Percentiles rank a stretch among this genome's conserved stretches.
Evolutionary conservation across 2,888 invertebrate species (phyloP).

Genomic region (Drosophila pegasa): DNA sequence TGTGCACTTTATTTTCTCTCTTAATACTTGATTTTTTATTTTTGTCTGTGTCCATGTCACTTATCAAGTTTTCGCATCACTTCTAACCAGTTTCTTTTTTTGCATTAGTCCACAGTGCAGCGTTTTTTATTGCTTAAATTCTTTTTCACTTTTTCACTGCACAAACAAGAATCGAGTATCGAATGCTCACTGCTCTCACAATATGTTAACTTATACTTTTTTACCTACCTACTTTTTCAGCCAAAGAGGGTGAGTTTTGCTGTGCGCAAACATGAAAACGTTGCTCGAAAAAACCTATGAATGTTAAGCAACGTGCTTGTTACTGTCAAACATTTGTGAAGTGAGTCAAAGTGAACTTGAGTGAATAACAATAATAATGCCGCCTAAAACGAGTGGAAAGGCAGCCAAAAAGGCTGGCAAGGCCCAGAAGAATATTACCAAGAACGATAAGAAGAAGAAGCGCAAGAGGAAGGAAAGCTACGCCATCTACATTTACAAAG

Average conservation of each 20-base stretch:
- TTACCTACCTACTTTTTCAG: slow-evolving; percentile 12
- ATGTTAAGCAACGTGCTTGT: not conserved
- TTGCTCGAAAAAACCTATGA: slow-evolving; percentile 36
- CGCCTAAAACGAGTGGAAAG: slow-evolving; percentile 83
- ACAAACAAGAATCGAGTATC: slow-evolving; percentile 84
- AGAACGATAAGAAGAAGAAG: slow-evolving; percentile 87
- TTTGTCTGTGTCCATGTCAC: too few relatives aligned
- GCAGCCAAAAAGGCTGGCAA: slow-evolving; percentile 86
- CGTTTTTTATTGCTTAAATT: slow-evolving; percentile 68
- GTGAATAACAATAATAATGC: slow-evolving; percentile 39
- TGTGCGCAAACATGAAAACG: slow-evolving; percentile 21
- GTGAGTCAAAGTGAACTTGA: slow-evolving; percentile 24
- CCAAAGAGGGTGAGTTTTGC: slow-evolving; percentile 1
- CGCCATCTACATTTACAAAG: slow-evolving; percentile 85
- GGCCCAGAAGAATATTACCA: slow-evolving; percentile 87
- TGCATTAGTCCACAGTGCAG: too few relatives aligned
- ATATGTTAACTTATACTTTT: too few relatives aligned
- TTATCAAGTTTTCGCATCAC: too few relatives aligned
- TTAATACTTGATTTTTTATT: too few relatives aligned
- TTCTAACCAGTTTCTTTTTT: too few relatives aligned
- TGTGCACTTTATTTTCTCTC: too few relatives aligned
- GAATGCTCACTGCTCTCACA: not conserved
- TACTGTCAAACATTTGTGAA: not conserved
- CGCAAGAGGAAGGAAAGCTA: slow-evolving; percentile 82
- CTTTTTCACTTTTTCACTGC: slow-evolving; percentile 10